Evolutionary conservation across 2,888 invertebrate genomes (phyloP).

Genomic region (Elmis aenea): DNA sequence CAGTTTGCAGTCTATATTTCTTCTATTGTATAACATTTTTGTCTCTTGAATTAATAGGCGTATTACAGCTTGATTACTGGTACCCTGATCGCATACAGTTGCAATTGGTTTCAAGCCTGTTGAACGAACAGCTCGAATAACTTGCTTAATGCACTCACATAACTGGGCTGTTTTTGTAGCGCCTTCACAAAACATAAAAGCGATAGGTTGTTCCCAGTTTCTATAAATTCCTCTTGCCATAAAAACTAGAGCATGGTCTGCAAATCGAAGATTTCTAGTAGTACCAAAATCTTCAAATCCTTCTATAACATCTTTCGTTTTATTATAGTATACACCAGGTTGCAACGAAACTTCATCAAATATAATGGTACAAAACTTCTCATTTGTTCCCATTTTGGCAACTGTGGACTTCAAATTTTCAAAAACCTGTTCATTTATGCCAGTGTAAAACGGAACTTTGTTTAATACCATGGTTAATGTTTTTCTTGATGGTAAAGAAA

Average conservation of each 20-base stretch:
- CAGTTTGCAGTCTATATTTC: conserved; percentile 6
- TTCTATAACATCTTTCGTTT: conserved; percentile 13
- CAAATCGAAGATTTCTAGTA: no score
- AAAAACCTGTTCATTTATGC: no score
- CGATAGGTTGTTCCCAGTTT: conserved; percentile 16
- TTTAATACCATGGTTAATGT: no score
- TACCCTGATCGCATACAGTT: no score
- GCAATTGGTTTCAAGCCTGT: conserved; percentile 1
- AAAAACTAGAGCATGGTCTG: conserved; percentile 10
- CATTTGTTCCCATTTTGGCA: no score
- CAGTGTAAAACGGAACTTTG: no score
- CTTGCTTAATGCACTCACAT: no score
- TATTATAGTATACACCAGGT: conserved; percentile 17
- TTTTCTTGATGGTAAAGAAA: no score
- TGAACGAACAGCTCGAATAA: background rate
- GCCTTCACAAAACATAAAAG: conserved; percentile 8
- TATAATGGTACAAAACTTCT: no score
- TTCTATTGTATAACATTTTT: background rate
- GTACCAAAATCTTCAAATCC: conserved; percentile 24
- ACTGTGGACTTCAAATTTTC: no score
- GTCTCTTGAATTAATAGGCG: no score
- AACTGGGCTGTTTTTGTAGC: conserved; percentile 3
- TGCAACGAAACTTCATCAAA: conserved; percentile 26
- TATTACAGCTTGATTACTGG: no score
- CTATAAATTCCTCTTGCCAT: conserved; percentile 8